Percentiles rank a stretch among this genome's conserved stretches.
Conservation (phyloP, 2,113 vertebrate species). For the Nipponia nippon region DNA sequence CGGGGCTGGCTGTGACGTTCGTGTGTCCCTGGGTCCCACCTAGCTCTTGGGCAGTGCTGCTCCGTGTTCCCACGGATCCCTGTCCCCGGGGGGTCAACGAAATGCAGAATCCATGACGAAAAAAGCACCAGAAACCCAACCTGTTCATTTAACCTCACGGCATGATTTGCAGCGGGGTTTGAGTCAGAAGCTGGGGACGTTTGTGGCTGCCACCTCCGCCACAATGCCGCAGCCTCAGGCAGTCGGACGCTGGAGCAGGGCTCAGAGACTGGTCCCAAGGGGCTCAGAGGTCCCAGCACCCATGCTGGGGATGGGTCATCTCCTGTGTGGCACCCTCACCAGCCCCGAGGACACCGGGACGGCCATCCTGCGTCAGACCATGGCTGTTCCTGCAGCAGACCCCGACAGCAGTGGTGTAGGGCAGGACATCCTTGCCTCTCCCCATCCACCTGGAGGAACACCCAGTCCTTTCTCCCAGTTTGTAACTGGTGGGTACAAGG, state of each 20-base stretch:
- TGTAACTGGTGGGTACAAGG: neutral
- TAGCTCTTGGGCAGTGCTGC: neutral
- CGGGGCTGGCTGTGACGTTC: neutral
- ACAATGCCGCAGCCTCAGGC: rapidly evolving
- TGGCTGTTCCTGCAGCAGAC: neutral
- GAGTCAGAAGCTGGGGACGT: neutral
- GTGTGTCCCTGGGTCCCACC: neutral
- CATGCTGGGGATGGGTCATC: neutral
- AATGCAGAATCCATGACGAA: neutral
- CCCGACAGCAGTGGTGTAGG: neutral
- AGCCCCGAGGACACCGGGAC: neutral
- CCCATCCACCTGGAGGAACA: neutral
- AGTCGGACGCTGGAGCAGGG: neutral
- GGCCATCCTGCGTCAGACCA: neutral
- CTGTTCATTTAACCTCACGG: neutral
- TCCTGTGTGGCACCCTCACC: neutral
- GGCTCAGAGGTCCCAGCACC: neutral
- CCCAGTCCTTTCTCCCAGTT: neutral
- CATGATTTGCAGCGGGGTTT: rapidly evolving
- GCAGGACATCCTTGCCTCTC: neutral
- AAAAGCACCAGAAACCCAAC: neutral
- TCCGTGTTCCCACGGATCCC: neutral
- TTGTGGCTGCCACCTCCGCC: neutral
- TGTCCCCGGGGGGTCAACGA: neutral
- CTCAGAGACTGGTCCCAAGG: neutral